Evolutionary conservation across 2,113 vertebrate genomes (phyloP), one percentile per base, ranked within the genome.

Genomic region (Scortum barcoo): DNA sequence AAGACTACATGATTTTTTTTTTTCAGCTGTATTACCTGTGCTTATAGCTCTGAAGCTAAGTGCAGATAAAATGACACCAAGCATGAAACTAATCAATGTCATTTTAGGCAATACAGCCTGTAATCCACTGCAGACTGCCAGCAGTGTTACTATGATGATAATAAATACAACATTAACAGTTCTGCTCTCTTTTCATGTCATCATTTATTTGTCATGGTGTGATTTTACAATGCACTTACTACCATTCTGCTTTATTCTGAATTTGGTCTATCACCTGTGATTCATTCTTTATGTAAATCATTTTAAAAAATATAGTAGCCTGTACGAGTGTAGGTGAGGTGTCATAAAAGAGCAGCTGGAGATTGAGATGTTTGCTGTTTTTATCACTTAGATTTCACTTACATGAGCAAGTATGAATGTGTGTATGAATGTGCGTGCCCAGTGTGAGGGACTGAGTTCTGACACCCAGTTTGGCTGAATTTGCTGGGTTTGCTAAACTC

Each of bases 21-120:
- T 7, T 14, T 62, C 22, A 19, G 26, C 24, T 58, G 24, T 71
- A 57, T 81, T 70, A 72, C 78, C 70, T 70, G 60, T 57, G 50
- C 36, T 72, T 19, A 8, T 11, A 11, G 46, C 19, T 33, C 17
- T 33, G 28, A 28, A 68, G 68, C 75, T 36, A 78, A 70, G n/a
- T 51, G 76, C 72, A 57, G 56, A 71, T 83, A 51, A 83, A 79
- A 83, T 16, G 42, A 36, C 44, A 28, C 33, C 26, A 26, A 72
- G 51, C 66, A 36, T 74, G 48, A 77, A 72, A 28, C 51, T 72
- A 60, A 72, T 42, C n/a, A 62, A 71, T 28, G 40, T 44, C 51
- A 63, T 78, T 56, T 61, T 16, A 44, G 30, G 28, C 38, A 69
- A n/a, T 54, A 38, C 26, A 69, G 19, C 28, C 61, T 24, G n/a